A percentile compares a stretch with the other conserved stretches of the same genome.
Evolutionary conservation across 2,797 vertebrate species (phyloP).

Genomic region (Epinephelus malabaricus): DNA sequence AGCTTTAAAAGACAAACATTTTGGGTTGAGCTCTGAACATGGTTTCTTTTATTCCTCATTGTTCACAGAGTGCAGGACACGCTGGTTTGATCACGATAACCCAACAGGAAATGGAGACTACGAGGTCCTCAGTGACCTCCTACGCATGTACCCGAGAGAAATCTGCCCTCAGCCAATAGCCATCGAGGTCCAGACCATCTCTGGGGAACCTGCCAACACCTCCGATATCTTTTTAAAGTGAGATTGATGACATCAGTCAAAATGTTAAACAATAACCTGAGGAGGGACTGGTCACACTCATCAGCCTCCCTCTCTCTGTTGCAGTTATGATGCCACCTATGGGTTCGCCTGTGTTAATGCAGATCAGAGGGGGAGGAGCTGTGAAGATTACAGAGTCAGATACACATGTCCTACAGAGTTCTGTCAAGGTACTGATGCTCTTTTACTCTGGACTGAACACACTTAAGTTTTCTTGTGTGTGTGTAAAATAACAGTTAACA

Average conservation of each 20-base stretch:
- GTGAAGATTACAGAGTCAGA: slow-evolving; percentile 66
- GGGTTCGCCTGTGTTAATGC: slow-evolving; percentile 68
- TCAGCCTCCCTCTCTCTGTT: slow-evolving; percentile 7
- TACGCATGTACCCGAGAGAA: slow-evolving; percentile 39
- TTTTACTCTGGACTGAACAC: background rate
- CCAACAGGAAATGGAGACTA: slow-evolving; percentile 66
- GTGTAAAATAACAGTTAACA: too few relatives aligned
- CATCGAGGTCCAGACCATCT: slow-evolving; percentile 69
- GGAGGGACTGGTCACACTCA: background rate
- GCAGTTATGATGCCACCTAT: slow-evolving; percentile 61
- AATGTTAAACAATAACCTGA: background rate
- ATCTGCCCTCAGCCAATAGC: slow-evolving; percentile 67
- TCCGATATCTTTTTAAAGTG: slow-evolving; percentile 60
- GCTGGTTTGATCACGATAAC: slow-evolving; percentile 74
- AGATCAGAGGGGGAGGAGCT: slow-evolving; percentile 46
- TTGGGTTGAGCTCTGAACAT: background rate
- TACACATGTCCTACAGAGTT: slow-evolving; percentile 70
- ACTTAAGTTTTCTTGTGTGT: background rate
- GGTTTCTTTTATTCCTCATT: background rate
- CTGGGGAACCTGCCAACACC: slow-evolving; percentile 57
- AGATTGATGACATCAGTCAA: background rate
- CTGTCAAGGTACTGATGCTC: slow-evolving; percentile 57
- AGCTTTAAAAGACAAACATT: too few relatives aligned
- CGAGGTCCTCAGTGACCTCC: slow-evolving; percentile 68
- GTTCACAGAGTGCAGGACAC: slow-evolving; percentile 63